Conservation (phyloP, 2,113 vertebrate species). For the Indicator maculatus region DNA sequence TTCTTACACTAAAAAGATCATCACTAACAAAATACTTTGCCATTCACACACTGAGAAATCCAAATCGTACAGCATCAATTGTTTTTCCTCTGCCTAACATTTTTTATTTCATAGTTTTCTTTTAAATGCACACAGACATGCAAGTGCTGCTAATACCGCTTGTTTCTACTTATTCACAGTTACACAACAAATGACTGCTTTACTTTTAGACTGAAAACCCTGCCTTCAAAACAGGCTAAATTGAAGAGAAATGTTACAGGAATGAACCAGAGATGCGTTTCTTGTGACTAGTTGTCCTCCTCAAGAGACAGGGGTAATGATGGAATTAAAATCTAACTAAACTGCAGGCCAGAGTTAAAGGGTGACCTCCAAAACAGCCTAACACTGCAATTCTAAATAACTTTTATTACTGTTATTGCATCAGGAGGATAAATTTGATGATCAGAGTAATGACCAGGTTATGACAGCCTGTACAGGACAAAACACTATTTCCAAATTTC, state of each 20-base stretch:
- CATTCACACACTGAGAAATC: not conserved
- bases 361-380: not conserved
- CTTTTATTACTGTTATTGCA: not conserved
- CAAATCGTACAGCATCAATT: not conserved
- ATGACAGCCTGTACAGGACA: not conserved
- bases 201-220: not conserved
- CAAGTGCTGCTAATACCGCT: not conserved
- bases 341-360: not conserved
- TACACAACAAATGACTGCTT: not conserved
- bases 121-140: not conserved
- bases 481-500: not conserved
- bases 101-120: not conserved
- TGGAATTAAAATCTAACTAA: not conserved
- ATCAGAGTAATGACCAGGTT: not conserved
- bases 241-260: not conserved
- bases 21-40: not conserved
- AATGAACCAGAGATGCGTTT: not conserved
- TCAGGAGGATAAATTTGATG: not conserved
- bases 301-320: not conserved
- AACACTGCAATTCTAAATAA: not conserved
- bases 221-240: not conserved
- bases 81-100: not conserved
- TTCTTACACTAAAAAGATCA: not conserved
- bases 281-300: not conserved
- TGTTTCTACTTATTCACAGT: not conserved